These are phyloP conservation scores for Andrena haemorrhoa DNA, from an alignment of 2,888 invertebrate species.

Conservation along the genomic window DNA sequence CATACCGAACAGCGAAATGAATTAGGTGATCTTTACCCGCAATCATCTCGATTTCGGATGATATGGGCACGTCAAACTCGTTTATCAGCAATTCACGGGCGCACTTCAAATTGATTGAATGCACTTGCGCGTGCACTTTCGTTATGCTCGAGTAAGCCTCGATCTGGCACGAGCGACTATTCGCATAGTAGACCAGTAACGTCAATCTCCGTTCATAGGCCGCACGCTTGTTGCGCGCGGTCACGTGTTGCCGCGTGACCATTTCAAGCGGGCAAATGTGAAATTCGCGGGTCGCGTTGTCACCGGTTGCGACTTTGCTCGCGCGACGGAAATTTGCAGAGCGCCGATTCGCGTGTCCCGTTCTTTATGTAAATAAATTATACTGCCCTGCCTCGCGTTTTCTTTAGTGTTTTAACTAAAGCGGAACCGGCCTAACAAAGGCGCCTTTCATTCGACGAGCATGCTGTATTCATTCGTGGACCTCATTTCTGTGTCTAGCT, in stretches of 20 bases:
- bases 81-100: slow-evolving; percentile 58
- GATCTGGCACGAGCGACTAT: slow-evolving; percentile 53
- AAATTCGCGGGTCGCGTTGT: slow-evolving; percentile 30
- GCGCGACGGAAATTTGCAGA: slow-evolving; percentile 24
- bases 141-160: slow-evolving; percentile 68
- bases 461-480: slow-evolving; percentile 23
- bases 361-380: slow-evolving; percentile 61
- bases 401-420: slow-evolving; percentile 70
- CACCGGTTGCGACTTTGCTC: slow-evolving; percentile 4
- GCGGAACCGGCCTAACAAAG: slow-evolving; percentile 47
- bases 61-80: slow-evolving; percentile 29
- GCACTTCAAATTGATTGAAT: slow-evolving; percentile 64
- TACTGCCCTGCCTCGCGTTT: slow-evolving; percentile 45
- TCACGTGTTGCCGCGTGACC: slow-evolving; percentile 43
- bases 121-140: slow-evolving; percentile 62
- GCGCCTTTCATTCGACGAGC: slow-evolving; percentile 27
- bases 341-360: slow-evolving; percentile 25
- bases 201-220: slow-evolving; percentile 57
- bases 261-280: slow-evolving; percentile 34
- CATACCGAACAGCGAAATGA: neutral
- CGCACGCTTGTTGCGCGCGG: slow-evolving; percentile 47
- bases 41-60: neutral
- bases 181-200: slow-evolving; percentile 24
- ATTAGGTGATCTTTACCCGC: neutral
- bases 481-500: slow-evolving; percentile 43